These are phyloP conservation scores for Pseudomyrmex flavicornis DNA, from an alignment of 1,140 invertebrate species.

Conservation along the genomic window DNA sequence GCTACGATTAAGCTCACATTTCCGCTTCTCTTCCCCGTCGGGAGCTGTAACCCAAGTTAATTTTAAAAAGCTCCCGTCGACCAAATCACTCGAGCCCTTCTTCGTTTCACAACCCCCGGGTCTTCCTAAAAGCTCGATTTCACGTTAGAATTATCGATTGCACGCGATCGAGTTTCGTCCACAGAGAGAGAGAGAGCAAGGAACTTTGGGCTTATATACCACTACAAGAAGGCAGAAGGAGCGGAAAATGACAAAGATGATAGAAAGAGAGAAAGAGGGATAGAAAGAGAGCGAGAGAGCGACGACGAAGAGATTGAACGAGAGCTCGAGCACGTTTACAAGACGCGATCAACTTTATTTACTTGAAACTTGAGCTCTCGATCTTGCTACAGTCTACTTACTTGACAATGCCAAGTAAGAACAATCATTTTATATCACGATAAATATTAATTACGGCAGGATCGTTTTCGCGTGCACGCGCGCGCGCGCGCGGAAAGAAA, in stretches of 20 bases:
- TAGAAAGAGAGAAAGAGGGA: not conserved
- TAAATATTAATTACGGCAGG: constrained; percentile 8
- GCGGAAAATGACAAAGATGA: not conserved
- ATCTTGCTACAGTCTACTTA: constrained; percentile 6
- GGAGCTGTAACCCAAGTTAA: constrained; percentile 55
- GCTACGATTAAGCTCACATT: constrained; percentile 48
- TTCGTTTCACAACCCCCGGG: too few species aligned
- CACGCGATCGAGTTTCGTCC: constrained; percentile 55
- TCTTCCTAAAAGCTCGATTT: constrained; percentile 55
- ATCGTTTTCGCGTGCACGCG: not conserved
- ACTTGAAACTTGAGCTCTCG: constrained; percentile 45
- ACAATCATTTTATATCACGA: constrained; percentile 9
- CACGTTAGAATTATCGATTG: constrained; percentile 64
- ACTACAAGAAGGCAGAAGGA: not conserved
- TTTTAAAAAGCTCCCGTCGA: constrained; percentile 65
- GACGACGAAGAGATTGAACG: not conserved
- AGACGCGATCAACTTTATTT: constrained; percentile 45
- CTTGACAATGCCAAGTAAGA: constrained; percentile 10
- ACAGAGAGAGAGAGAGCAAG: constrained; percentile 10
- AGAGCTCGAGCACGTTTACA: constrained; percentile 29
- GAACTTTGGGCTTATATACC: constrained; percentile 6
- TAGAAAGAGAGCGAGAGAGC: not conserved
- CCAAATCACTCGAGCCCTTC: constrained; percentile 24
- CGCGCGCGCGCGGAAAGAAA: not conserved
- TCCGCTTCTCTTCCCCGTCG: constrained; percentile 37